Conservation (phyloP, 2,888 invertebrate genomes). For the Tetropium fuscum region DNA sequence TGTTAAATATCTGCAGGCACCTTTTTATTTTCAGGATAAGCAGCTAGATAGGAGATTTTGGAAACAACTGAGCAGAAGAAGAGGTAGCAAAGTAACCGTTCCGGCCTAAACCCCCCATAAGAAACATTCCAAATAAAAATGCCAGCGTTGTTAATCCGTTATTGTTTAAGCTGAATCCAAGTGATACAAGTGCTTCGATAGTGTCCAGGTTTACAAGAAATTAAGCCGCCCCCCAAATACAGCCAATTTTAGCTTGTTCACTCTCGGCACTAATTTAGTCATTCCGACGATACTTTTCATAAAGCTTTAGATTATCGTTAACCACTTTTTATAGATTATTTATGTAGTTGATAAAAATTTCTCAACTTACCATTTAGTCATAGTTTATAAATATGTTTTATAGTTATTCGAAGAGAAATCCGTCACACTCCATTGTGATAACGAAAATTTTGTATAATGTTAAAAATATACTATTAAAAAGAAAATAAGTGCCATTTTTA, state of each 20-base stretch:
- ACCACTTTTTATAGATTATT: slow-evolving; percentile 49
- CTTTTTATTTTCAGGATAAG: slow-evolving; percentile 75
- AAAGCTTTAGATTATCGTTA: slow-evolving; percentile 49
- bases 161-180: slow-evolving; percentile 49
- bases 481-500: too few relatives aligned
- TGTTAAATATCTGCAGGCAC: too few relatives aligned
- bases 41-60: slow-evolving; percentile 82
- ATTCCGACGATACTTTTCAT: slow-evolving; percentile 39
- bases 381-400: slow-evolving; percentile 36
- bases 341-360: slow-evolving; percentile 35
- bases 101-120: slow-evolving; percentile 52
- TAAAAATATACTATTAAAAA: slow-evolving; percentile 54
- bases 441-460: slow-evolving; percentile 61
- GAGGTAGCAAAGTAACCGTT: slow-evolving; percentile 59
- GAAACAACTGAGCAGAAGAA: slow-evolving; percentile 83
- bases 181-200: slow-evolving; percentile 54
- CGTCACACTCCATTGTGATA: slow-evolving; percentile 63
- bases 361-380: slow-evolving; percentile 38
- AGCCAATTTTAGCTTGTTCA: slow-evolving; percentile 48
- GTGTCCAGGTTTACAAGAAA: too few relatives aligned
- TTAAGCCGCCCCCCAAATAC: too few relatives aligned
- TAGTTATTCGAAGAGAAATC: slow-evolving; percentile 49
- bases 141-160: slow-evolving; percentile 25
- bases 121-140: neutral
- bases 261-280: slow-evolving; percentile 45